Percentiles rank a stretch among this genome's conserved stretches.
phyloP scores from a whole-genome alignment of 2,797 vertebrate species.

The Danio choprae region DNA sequence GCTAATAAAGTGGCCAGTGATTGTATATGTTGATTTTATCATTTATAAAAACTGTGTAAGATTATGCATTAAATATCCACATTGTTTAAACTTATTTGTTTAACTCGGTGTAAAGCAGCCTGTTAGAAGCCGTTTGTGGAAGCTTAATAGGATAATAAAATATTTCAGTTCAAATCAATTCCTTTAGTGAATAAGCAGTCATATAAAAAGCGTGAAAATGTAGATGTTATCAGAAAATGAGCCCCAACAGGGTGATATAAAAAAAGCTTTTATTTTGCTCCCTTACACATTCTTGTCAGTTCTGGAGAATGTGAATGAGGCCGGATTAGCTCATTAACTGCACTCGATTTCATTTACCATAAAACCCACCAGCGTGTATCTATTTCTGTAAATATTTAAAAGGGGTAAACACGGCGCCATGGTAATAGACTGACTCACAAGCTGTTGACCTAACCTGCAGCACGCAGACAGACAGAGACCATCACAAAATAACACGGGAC shows the following conservation, averaged over 20 bases:
- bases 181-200: not conserved
- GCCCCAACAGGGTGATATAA: not conserved
- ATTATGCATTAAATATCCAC: not conserved
- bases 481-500: slow-evolving; percentile 32
- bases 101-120: not conserved
- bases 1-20: too few relatives aligned
- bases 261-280: not conserved
- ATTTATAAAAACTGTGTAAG: not conserved
- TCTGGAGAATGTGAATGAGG: not conserved
- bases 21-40: too few relatives aligned
- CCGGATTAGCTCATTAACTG: not conserved
- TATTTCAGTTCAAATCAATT: not conserved
- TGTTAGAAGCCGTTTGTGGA: not conserved
- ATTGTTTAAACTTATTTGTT: not conserved
- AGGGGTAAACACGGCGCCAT: slow-evolving; percentile 30
- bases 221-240: not conserved
- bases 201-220: not conserved
- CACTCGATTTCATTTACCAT: not conserved
- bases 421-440: slow-evolving; percentile 43
- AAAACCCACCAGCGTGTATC: slow-evolving; percentile 5
- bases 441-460: slow-evolving; percentile 46
- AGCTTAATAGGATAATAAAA: not conserved
- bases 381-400: slow-evolving; percentile 34
- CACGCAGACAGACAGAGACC: slow-evolving; percentile 21
- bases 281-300: not conserved